A percentile compares a stretch with the other conserved stretches of the same genome.
phyloP scores from a whole-genome alignment of 2,888 invertebrate species.

The Diarsia mendica region DNA sequence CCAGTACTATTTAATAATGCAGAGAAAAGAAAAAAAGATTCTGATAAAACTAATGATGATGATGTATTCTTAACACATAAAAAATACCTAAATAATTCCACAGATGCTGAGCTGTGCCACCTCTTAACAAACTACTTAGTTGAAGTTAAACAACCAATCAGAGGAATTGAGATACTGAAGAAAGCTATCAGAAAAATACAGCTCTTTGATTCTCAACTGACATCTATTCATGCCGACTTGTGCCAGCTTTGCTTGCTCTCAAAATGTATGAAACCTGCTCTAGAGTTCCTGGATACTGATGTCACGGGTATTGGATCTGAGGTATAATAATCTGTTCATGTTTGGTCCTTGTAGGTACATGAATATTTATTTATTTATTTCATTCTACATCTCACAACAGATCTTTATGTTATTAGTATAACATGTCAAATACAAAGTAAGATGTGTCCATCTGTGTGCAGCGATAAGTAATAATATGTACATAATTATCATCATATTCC shows the following conservation, averaged over 20 bases:
- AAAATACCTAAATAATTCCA: constrained; percentile 34
- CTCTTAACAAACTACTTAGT: constrained; percentile 94
- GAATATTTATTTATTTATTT: too few relatives aligned
- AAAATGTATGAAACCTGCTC: constrained; percentile 97
- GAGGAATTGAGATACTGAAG: constrained; percentile 95
- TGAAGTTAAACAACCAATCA: constrained; percentile 94
- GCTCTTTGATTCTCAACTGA: constrained; percentile 96
- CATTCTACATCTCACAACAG: too few relatives aligned
- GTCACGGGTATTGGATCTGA: constrained; percentile 97
- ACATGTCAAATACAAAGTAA: too few relatives aligned
- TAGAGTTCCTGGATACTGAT: constrained; percentile 96
- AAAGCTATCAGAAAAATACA: constrained; percentile 97
- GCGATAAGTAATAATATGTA: neutral
- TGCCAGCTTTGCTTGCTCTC: constrained; percentile 97
- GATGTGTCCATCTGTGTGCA: neutral
- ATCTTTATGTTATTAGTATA: too few relatives aligned
- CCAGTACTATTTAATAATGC: neutral
- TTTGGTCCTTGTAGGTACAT: too few relatives aligned
- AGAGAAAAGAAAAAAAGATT: neutral
- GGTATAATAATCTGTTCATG: constrained; percentile 81
- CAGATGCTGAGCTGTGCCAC: constrained; percentile 97
- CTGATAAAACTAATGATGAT: neutral
- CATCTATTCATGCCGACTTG: constrained; percentile 98
- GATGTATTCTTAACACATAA: neutral
- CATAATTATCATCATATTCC: too few relatives aligned